These are phyloP conservation scores for Drepanosiphum platanoidis DNA, from an alignment of 2,888 invertebrate genomes.

Conservation along the genomic window DNA sequence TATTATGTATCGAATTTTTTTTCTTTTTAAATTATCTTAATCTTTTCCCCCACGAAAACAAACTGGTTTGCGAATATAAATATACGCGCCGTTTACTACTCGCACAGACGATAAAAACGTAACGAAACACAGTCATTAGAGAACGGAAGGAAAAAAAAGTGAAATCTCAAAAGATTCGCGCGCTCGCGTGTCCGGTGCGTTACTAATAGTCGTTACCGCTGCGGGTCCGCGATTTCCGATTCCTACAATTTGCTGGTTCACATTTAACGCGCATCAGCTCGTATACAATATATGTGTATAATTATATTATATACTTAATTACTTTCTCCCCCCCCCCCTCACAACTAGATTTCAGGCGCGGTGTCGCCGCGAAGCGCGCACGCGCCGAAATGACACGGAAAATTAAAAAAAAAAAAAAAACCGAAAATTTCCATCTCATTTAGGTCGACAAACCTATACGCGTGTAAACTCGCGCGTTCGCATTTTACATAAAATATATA, in stretches of 20 bases:
- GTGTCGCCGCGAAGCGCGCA: not conserved
- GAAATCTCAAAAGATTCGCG: not conserved
- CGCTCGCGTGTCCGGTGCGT: not conserved
- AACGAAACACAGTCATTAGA: not conserved
- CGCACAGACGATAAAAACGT: too few relatives aligned
- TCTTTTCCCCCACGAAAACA: too few relatives aligned
- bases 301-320: not conserved
- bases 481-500: too few relatives aligned
- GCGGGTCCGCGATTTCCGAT: constrained; percentile 6
- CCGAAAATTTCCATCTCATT: not conserved
- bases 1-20: too few relatives aligned
- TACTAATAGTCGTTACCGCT: not conserved
- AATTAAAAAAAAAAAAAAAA: not conserved
- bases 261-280: not conserved
- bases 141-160: not conserved
- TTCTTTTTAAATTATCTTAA: too few relatives aligned
- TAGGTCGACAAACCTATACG: not conserved
- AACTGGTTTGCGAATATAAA: too few relatives aligned
- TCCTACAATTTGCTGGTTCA: not conserved
- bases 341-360: not conserved
- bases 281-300: too few relatives aligned
- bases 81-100: too few relatives aligned
- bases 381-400: not conserved
- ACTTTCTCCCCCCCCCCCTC: not conserved
- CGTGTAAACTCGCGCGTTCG: not conserved